These are phyloP conservation scores for Zootermopsis nevadensis DNA, from an alignment of 2,888 invertebrate species.

Conservation along the genomic window DNA sequence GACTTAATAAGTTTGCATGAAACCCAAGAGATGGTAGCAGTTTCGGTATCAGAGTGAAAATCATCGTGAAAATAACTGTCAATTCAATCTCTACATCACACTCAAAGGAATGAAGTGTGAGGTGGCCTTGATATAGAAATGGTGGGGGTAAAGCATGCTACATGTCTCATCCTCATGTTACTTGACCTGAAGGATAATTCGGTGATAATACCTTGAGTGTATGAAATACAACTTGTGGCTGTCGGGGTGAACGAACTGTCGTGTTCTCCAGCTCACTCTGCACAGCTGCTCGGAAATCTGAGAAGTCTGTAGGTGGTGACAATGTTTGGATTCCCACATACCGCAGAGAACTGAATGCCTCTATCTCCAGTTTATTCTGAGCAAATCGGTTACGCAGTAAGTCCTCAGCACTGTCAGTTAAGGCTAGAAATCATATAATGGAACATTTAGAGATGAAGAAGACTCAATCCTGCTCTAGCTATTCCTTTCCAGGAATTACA, in stretches of 20 bases:
- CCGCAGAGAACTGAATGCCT: constrained; percentile 78
- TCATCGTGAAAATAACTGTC: too few relatives aligned
- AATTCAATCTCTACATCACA: too few relatives aligned
- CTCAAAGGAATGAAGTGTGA: too few relatives aligned
- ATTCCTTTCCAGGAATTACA: too few relatives aligned
- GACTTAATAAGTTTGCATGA: too few relatives aligned
- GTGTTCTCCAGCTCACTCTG: constrained; percentile 75
- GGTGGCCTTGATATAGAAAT: too few relatives aligned
- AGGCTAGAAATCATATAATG: background rate
- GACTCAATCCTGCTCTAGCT: too few relatives aligned
- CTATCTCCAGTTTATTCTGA: constrained; percentile 72
- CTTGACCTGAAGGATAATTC: background rate
- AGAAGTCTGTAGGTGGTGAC: constrained; percentile 70
- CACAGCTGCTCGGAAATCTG: constrained; percentile 68
- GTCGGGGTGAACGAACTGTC: constrained; percentile 76
- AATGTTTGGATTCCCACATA: constrained; percentile 73
- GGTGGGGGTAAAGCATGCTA: too few relatives aligned
- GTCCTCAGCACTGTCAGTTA: constrained; percentile 68
- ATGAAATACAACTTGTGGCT: constrained; percentile 74
- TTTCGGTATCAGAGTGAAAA: too few relatives aligned
- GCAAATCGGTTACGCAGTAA: constrained; percentile 72
- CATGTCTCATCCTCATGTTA: background rate
- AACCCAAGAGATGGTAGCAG: too few relatives aligned
- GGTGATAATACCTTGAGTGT: constrained; percentile 70
- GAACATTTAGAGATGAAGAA: too few relatives aligned